Conservation (phyloP, 2,797 vertebrate genomes). For the Anomalospiza imberbis region DNA sequence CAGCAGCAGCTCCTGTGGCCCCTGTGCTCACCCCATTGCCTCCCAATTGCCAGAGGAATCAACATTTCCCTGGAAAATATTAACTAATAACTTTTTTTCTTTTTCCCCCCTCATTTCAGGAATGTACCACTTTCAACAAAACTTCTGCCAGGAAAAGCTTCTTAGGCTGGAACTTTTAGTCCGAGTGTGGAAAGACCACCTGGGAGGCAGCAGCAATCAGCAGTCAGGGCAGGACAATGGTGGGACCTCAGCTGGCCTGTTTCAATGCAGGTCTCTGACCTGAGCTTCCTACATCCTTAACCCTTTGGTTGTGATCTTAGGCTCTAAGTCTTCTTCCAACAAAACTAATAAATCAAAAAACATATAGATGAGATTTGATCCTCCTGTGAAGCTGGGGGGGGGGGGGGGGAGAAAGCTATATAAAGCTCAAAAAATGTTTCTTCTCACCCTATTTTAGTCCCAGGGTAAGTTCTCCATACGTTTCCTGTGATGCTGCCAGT, state of each 20-base stretch:
- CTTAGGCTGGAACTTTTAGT: neutral
- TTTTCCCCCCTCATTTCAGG: accelerated
- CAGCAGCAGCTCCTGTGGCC: neutral
- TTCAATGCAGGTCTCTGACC: neutral
- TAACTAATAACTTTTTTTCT: accelerated
- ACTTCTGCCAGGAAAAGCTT: conserved; percentile 12
- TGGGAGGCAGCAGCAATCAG: neutral
- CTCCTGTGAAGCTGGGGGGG: neutral
- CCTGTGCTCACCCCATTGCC: neutral
- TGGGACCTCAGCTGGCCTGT: neutral
- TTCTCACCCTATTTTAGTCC: neutral
- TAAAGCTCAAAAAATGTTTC: neutral
- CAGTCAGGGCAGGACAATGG: neutral
- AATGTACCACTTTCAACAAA: neutral
- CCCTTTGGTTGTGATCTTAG: accelerated
- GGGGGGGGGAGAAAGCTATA: accelerated
- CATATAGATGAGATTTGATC: neutral
- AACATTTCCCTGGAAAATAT: neutral
- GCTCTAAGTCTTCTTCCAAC: neutral
- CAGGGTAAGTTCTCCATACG: accelerated
- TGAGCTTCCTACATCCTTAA: neutral
- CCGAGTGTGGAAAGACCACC: neutral
- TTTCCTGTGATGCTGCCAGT: neutral
- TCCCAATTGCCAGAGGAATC: neutral
- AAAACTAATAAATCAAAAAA: neutral